These are phyloP conservation scores for Catostomus latipinnis DNA, from an alignment of 2,797 vertebrate species.

Conservation along the genomic window DNA sequence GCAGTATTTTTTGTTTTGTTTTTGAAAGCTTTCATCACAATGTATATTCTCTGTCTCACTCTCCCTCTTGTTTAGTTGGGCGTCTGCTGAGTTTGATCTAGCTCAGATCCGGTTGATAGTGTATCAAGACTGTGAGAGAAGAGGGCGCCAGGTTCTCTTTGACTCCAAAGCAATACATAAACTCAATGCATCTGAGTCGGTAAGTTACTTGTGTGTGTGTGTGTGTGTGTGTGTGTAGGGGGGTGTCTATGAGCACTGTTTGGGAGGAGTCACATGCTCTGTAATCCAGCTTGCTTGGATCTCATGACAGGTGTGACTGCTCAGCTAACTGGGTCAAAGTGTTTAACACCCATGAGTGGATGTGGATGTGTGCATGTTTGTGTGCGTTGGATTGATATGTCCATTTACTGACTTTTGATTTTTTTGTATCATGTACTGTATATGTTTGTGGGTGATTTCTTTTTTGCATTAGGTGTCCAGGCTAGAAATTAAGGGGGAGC, in stretches of 20 bases:
- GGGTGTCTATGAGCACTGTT: slow-evolving; percentile 36
- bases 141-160: slow-evolving; percentile 87
- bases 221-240: slow-evolving; percentile 11
- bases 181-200: slow-evolving; percentile 72
- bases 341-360: slow-evolving; percentile 44
- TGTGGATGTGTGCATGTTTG: neutral
- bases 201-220: slow-evolving; percentile 62
- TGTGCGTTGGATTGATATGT: neutral
- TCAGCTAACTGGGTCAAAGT: slow-evolving; percentile 70
- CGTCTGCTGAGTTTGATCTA: slow-evolving; percentile 82
- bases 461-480: no score
- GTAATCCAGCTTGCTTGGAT: slow-evolving; percentile 63
- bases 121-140: slow-evolving; percentile 88
- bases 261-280: slow-evolving; percentile 60
- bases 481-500: no score
- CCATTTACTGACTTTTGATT: neutral
- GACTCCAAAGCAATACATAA: slow-evolving; percentile 86
- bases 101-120: slow-evolving; percentile 86
- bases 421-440: neutral
- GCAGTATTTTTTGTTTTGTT: neutral
- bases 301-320: slow-evolving; percentile 68
- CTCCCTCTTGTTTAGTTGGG: slow-evolving; percentile 74
- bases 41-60: neutral
- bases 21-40: neutral
- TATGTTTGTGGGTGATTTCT: neutral